phyloP scores from a whole-genome alignment of 2,797 vertebrate species.

The Pantherophis vulpinus region DNA sequence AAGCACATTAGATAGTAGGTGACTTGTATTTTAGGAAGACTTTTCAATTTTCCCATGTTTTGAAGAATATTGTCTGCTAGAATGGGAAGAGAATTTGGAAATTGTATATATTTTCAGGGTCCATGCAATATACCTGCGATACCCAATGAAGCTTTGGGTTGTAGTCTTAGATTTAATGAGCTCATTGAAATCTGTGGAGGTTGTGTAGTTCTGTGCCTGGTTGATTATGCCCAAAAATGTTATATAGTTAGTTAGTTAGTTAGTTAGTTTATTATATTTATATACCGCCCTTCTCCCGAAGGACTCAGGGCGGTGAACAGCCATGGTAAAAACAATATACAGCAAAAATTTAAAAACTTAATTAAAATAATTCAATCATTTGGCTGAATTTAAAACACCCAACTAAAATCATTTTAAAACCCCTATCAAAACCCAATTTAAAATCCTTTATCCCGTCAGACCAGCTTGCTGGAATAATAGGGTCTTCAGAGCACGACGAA shows the following conservation, averaged over 20 bases:
- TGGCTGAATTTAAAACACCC: too few relatives aligned
- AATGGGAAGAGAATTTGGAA: background rate
- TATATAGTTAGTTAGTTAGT: background rate
- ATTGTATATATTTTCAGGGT: background rate
- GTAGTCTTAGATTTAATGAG: background rate
- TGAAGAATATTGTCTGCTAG: background rate
- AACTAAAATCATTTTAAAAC: too few relatives aligned
- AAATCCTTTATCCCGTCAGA: too few relatives aligned
- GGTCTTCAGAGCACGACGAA: too few relatives aligned
- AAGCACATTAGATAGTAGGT: background rate
- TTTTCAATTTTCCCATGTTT: background rate
- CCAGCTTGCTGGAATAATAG: too few relatives aligned
- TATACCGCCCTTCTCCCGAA: too few relatives aligned
- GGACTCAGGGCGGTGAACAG: too few relatives aligned
- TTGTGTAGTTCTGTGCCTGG: conserved; percentile 23
- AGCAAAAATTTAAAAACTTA: too few relatives aligned
- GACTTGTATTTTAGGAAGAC: conserved; percentile 7
- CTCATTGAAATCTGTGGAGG: background rate
- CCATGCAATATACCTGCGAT: background rate
- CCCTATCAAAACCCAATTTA: too few relatives aligned
- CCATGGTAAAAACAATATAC: too few relatives aligned
- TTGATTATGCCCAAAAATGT: conserved; percentile 12
- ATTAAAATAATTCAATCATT: too few relatives aligned
- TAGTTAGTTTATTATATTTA: too few relatives aligned
- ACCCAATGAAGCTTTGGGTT: background rate